Evolutionary conservation across 2,113 vertebrate species (phyloP).

Genomic region (Opisthocomus hoazin): DNA sequence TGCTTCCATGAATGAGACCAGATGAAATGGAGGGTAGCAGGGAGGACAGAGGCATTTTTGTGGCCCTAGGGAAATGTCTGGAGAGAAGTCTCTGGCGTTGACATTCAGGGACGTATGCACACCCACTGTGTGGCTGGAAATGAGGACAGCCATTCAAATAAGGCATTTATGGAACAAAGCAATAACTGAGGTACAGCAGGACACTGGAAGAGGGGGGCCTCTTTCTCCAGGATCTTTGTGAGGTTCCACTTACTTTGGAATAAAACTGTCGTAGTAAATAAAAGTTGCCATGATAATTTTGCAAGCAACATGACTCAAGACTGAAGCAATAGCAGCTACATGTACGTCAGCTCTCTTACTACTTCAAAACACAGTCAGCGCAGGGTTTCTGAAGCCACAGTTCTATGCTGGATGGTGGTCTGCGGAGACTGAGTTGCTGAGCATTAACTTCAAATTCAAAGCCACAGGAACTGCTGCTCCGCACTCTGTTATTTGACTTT

Average conservation of each 20-base stretch:
- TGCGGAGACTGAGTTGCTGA: background rate
- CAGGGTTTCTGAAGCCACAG: background rate
- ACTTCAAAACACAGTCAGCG: background rate
- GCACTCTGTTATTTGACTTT: background rate
- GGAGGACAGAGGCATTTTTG: background rate
- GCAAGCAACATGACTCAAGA: background rate
- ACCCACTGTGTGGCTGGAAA: background rate
- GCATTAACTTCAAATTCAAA: background rate
- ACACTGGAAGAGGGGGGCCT: background rate
- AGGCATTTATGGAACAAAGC: background rate
- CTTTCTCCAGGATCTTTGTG: background rate
- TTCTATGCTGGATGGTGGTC: background rate
- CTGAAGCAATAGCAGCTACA: background rate
- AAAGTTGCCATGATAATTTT: background rate
- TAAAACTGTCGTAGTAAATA: background rate
- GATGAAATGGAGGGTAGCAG: background rate
- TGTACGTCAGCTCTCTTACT: background rate
- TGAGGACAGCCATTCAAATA: background rate
- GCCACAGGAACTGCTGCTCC: background rate
- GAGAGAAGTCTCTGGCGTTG: background rate
- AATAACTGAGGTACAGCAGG: background rate
- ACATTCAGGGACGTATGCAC: background rate
- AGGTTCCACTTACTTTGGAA: background rate
- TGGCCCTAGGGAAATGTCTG: background rate
- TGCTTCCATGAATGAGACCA: background rate